phyloP scores from a whole-genome alignment of 2,888 invertebrate genomes.

The Junonia oenone region DNA sequence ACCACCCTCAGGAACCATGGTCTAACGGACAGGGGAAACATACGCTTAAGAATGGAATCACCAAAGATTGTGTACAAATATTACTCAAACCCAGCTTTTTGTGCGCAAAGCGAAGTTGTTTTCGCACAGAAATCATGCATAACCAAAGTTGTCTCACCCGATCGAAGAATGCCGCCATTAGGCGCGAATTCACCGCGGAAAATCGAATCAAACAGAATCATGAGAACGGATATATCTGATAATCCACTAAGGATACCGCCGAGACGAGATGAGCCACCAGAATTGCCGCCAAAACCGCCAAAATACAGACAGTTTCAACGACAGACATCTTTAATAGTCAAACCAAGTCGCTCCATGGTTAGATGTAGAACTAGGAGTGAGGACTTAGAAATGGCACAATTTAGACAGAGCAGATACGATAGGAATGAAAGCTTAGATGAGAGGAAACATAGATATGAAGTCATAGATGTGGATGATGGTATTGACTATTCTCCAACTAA shows the following conservation, averaged over 20 bases:
- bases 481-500: constrained; percentile 70
- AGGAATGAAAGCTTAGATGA: constrained; percentile 59
- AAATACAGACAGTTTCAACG: constrained; percentile 63
- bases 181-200: constrained; percentile 72
- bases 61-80: constrained; percentile 80
- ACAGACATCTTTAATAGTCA: constrained; percentile 71
- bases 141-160: constrained; percentile 51
- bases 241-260: constrained; percentile 65
- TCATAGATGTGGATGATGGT: constrained; percentile 68
- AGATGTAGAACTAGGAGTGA: constrained; percentile 61
- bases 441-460: constrained; percentile 75
- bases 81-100: constrained; percentile 90
- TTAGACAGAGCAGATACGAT: constrained; percentile 53
- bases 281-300: constrained; percentile 64
- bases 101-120: constrained; percentile 85
- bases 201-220: constrained; percentile 53
- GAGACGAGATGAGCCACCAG: constrained; percentile 62
- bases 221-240: constrained; percentile 70
- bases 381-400: constrained; percentile 71
- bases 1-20: constrained; percentile 52
- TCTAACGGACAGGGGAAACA: constrained; percentile 32
- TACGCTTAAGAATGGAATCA: constrained; percentile 55
- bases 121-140: constrained; percentile 64
- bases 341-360: constrained; percentile 59
- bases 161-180: constrained; percentile 59